Base-by-base conservation (phyloP, 92 coral and sea anemone genomes). In the Phymanthus crucifer region DNA sequence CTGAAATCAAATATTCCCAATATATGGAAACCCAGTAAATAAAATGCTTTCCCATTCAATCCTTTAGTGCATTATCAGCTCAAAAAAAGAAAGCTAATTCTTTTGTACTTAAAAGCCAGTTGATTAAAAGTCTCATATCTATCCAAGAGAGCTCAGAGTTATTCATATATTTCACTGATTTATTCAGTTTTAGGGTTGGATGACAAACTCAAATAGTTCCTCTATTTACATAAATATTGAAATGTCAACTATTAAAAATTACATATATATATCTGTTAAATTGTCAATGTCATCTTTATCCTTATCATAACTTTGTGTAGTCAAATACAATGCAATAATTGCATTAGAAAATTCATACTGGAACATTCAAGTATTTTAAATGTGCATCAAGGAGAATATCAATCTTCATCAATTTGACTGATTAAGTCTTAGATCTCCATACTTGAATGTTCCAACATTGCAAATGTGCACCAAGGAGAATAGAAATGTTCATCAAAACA, bases 401-500 rank as follows among this genome's bases (percentile, higher is more conserved):
- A 35, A 24, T 31, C 29, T 67, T 31, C 72, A 67, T 67, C 72
- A 67, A 67, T n/a, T n/a, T n/a, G 68, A 27, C 18, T 61, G 68
- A 61, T 29, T 24, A 34, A 61, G 33, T 27, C 68, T 61, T 61
- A 61, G 29, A 61, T 61, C 68, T 61, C 68, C 68, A 11, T 29
- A n/a, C 36, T 61, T 54, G 34, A 61, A 61, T 23, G 29, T 23
- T 61, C 29, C 27, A 61, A 61, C 4, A 61, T 24, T 23, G 13
- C 10, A 27, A 61, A 24, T 2, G 32, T 24, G 68, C 68, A 24
- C 35, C 14, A 70, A 70, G 48, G 74, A 70, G 74, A 70, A 70
- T 70, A 19, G 34, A 70, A 23, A 34, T 35, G 34, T 70, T 35
- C 74, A 70, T 70, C 74, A 70, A 34, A 70, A 8, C 68, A 61